phyloP scores from a whole-genome alignment of 1,140 invertebrate species.

The Drosophila trapezifrons region DNA sequence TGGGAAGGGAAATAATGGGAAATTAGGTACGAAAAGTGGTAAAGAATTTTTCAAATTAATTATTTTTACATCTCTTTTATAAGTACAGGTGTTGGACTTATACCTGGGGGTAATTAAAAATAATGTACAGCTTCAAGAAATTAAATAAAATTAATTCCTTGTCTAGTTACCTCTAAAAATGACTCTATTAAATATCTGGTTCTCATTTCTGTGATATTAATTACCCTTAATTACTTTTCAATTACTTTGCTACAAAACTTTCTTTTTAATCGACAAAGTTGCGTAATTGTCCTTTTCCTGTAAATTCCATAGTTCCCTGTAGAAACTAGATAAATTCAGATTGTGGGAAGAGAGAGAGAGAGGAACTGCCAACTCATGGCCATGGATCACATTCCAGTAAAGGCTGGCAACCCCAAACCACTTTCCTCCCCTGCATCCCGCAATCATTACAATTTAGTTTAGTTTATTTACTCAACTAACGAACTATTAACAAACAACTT shows the following conservation, averaged over 20 bases:
- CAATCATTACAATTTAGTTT: conserved; percentile 19
- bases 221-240: conserved; percentile 1
- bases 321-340: neutral
- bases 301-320: neutral
- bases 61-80: neutral
- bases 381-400: conserved; percentile 32
- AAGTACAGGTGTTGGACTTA: neutral
- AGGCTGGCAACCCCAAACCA: conserved; percentile 5
- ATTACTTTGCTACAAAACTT: neutral
- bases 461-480: conserved; percentile 60
- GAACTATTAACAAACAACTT: conserved; percentile 53
- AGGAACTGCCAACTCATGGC: conserved; percentile 37
- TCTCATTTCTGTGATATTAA: neutral
- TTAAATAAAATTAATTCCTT: neutral
- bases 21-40: neutral
- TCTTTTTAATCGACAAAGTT: conserved; percentile 11
- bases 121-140: too few species aligned
- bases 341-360: neutral
- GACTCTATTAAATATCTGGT: too few species aligned
- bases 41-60: neutral
- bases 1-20: conserved; percentile 6
- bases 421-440: conserved; percentile 10
- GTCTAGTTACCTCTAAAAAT: neutral
- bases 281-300: conserved; percentile 1
- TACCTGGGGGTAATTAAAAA: too few species aligned